Evolutionary conservation across 1,140 invertebrate species (phyloP), one percentile per base, ranked within the genome.

Genomic region (Brachionus paranguensis): DNA sequence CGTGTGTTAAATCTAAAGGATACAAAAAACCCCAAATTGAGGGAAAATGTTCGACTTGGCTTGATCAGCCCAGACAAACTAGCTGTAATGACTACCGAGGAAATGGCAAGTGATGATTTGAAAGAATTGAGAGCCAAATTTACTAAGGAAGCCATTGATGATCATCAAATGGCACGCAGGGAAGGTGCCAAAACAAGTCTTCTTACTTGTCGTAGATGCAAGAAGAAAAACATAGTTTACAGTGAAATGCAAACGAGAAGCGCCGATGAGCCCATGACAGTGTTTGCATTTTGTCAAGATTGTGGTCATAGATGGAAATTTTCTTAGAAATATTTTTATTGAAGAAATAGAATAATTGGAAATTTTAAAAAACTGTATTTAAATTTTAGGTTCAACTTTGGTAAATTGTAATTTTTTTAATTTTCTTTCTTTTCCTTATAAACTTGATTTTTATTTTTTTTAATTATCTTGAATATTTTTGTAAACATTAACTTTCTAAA

Each of bases 231-330:
- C 88, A 96, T 95, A 90, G 96, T 95, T 64, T 98, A 97, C 89
- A 98, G 96, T 88, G 92, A 93, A 90, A 91, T 99, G 43, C 97
- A 99, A 90, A 99, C 97, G 1, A 93, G 97, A 88, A 97, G 95
- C 87, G 95, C 97, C 88, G 97, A 99, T 93, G 97, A 99, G 93
- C 97, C 97, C 78, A 99, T 99, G 97, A 99, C 97, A 37, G 99
- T 97, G 1, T 99, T 99, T 91, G 96, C 98, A 20, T 91, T 96
- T 86, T 99, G 97, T 90, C 97, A 97, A 89, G 93, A 94, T 87
- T 99, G 97, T 91, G 97, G 97, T 45, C 96, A 99, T 89, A 92
- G 97, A 87, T 99, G 97, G 97, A 99, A 99, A 65, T 74, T 84
- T 65, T 50, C 45, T 37, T 37, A 7, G 1, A 5, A 37, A 37